These are phyloP conservation scores for Bryconaethiops microstoma DNA, from an alignment of 2,797 vertebrate genomes.

Conservation along the genomic window DNA sequence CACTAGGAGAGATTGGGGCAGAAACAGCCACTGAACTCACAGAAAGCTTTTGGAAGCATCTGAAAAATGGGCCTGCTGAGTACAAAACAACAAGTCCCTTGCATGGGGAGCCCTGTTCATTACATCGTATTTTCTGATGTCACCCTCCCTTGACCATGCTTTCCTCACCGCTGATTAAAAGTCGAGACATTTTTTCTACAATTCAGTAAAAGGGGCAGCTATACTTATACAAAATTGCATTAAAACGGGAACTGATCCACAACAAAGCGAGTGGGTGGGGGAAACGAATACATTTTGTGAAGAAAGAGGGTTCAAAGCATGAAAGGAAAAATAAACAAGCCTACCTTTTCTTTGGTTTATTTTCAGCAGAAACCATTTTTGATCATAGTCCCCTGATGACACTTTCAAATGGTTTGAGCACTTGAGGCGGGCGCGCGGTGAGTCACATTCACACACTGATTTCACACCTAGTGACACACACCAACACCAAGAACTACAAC, in stretches of 20 bases:
- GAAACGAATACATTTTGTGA: not conserved
- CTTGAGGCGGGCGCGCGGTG: conserved; percentile 1
- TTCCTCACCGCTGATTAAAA: not conserved
- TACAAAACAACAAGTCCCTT: conserved; percentile 11
- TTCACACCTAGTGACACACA: conserved; percentile 41
- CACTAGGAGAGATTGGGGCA: conserved; percentile 27
- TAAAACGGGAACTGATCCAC: not conserved
- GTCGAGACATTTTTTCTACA: not conserved
- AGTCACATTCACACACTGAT: conserved; percentile 17
- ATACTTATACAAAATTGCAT: not conserved
- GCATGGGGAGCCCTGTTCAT: conserved; percentile 14
- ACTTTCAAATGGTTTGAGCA: conserved; percentile 27
- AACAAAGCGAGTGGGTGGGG: no score
- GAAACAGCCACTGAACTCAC: conserved; percentile 15
- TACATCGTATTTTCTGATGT: conserved; percentile 26
- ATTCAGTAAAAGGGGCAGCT: not conserved
- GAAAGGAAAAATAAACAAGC: not conserved
- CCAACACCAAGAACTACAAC: conserved; percentile 45
- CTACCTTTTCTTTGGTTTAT: conserved; percentile 55
- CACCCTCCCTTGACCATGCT: not conserved
- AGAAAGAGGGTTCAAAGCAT: not conserved
- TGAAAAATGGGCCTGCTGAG: conserved; percentile 30
- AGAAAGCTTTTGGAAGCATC: conserved; percentile 25
- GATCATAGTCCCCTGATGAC: conserved; percentile 6
- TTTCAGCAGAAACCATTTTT: conserved; percentile 40